Base-by-base conservation (phyloP, 2,888 invertebrate species). In the Sinohyriopsis cumingii region DNA sequence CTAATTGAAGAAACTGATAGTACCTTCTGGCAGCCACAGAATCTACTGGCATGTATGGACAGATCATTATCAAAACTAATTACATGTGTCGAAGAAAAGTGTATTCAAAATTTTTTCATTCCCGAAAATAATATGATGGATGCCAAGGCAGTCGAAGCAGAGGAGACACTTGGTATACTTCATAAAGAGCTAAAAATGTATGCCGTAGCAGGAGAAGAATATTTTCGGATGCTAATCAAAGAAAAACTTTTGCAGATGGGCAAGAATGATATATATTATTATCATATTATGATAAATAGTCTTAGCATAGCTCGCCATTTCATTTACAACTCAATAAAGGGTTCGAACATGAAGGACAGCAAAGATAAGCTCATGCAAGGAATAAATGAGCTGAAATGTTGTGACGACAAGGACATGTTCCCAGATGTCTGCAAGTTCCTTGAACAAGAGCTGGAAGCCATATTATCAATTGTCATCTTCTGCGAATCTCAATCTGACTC, bases 51-150 rank as follows among this genome's bases (percentile, higher is more conserved):
- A 28, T 63, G 63, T 22, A 19, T 63, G 19, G 63, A 63, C 0
- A 18, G 25, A n/a, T 22, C 54, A 19, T 24, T 63, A n/a, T 19
- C n/a, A 19, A 25, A 45, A 20, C 45, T 67, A 15, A 33, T 67
- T 6, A 60, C n/a, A 45, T 57, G 66, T 45, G 7, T 67, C 1
- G 54, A 45, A 18, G 1, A 24, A 19, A 57, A 45, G 24, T 25
- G 60, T 54, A 25, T 67, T 20, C 15, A 25, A 15, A 67, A 67
- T 54, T 67, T 60, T 54, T 67, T 67, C 60, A 67, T 67, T n/a
- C 59, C 60, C 3, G 24, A 6, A 33, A 59, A 67, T 18, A 67
- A 67, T 59, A 67, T 33, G 33, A 7, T 33, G 33, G 33, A 33
- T 33, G 33, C 33, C 33, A 33, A 33, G 5, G 33, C 33, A 33